Percentiles rank a stretch among this genome's conserved stretches.
These are phyloP conservation scores for Urocolius indicus DNA, from an alignment of 2,113 vertebrate species.

Conservation along the genomic window DNA sequence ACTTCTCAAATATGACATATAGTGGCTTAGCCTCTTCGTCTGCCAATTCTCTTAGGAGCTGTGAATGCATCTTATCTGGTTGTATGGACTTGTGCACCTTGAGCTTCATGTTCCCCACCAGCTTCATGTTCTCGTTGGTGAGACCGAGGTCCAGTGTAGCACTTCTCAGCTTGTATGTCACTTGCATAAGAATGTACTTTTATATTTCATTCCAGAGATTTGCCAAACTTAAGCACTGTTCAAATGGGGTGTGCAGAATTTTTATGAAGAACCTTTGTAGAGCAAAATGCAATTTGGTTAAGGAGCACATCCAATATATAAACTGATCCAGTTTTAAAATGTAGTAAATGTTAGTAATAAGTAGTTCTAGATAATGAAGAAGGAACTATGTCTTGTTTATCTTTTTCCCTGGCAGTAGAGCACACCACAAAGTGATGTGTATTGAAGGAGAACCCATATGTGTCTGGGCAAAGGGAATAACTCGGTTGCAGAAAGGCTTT, in stretches of 20 bases:
- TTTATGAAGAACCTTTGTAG: neutral
- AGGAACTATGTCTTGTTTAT: neutral
- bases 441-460: rapidly evolving
- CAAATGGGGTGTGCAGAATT: neutral
- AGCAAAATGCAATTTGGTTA: neutral
- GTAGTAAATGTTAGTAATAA: neutral
- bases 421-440: rapidly evolving
- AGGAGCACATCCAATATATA: neutral
- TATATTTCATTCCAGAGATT: neutral
- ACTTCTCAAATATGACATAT: no score
- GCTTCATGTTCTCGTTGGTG: no score
- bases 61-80: no score
- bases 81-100: no score
- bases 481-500: neutral
- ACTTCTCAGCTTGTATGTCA: no score
- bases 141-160: no score
- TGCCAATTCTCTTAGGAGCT: no score
- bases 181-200: neutral
- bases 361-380: neutral
- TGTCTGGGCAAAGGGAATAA: neutral
- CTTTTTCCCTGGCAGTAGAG: neutral
- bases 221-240: neutral
- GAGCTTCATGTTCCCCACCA: no score
- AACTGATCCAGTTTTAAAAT: neutral
- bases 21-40: no score